phyloP scores from a whole-genome alignment of 2,113 vertebrate species.

The Microtus richardsoni region DNA sequence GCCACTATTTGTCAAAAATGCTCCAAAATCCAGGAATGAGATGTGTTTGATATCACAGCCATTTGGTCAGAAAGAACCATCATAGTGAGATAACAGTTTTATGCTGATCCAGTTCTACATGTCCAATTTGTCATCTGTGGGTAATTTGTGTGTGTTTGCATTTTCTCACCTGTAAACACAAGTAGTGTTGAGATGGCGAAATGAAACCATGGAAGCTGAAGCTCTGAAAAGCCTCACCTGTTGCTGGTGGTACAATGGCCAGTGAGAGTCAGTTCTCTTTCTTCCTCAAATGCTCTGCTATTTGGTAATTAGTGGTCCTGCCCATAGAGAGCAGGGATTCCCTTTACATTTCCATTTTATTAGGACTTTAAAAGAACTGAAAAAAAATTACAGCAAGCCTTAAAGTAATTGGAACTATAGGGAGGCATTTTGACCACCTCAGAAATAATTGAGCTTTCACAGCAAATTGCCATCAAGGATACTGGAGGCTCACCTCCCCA shows the following conservation, averaged over 20 bases:
- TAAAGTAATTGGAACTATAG: slow-evolving; percentile 48
- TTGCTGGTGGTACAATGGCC: neutral
- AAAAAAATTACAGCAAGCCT: slow-evolving; percentile 36
- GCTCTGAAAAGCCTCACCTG: neutral
- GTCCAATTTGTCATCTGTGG: neutral
- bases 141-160: neutral
- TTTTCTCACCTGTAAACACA: slow-evolving; percentile 4
- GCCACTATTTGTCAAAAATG: slow-evolving; percentile 52
- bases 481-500: neutral
- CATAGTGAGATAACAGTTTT: slow-evolving; percentile 18
- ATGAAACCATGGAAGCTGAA: slow-evolving; percentile 26
- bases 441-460: slow-evolving; percentile 34
- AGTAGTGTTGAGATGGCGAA: neutral
- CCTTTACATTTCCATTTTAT: slow-evolving; percentile 55
- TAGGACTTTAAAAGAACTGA: slow-evolving; percentile 35
- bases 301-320: slow-evolving; percentile 43
- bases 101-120: neutral
- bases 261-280: slow-evolving; percentile 38
- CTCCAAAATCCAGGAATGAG: neutral
- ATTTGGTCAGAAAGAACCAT: slow-evolving; percentile 46
- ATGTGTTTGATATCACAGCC: slow-evolving; percentile 35
- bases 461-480: neutral
- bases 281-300: slow-evolving; percentile 30
- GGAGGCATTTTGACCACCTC: slow-evolving; percentile 14
- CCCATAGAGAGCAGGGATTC: slow-evolving; percentile 37